A percentile compares a stretch with the other conserved stretches of the same genome.
phyloP scores from a whole-genome alignment of 2,113 vertebrate species.

The Ellobius talpinus region DNA sequence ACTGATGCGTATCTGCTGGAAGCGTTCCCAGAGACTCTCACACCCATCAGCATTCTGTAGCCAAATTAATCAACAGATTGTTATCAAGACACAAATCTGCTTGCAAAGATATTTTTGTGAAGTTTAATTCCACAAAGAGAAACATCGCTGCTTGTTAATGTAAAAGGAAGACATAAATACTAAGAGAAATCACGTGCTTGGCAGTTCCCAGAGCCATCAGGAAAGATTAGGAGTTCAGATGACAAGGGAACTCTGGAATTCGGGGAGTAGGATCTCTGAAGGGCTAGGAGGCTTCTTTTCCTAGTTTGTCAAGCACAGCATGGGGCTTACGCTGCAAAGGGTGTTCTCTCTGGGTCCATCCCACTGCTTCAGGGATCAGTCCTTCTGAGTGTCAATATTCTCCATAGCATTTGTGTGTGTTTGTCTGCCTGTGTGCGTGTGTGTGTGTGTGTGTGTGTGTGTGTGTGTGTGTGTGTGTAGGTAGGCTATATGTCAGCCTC shows the following conservation, averaged over 20 bases:
- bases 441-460: not conserved
- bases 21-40: conserved; percentile 59
- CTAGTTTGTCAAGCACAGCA: not conserved
- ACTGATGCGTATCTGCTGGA: conserved; percentile 66
- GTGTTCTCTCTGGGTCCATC: not conserved
- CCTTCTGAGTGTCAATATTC: not conserved
- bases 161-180: conserved; percentile 58
- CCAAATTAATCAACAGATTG: conserved; percentile 76
- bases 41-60: conserved; percentile 54
- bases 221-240: conserved; percentile 52
- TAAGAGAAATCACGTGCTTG: not conserved
- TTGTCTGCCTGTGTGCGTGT: not conserved
- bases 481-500: too few relatives aligned
- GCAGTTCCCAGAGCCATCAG: conserved; percentile 31
- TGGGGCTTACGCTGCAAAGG: not conserved
- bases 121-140: conserved; percentile 72
- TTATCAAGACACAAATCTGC: conserved; percentile 80
- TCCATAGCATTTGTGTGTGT: not conserved
- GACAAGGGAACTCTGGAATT: not conserved
- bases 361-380: not conserved
- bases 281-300: not conserved
- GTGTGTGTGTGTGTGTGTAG: not conserved
- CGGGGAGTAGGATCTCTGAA: not conserved
- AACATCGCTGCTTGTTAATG: conserved; percentile 57
- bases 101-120: conserved; percentile 75